Evolutionary conservation across 1,140 invertebrate genomes (phyloP).

Genomic region (Colletes gigas): DNA sequence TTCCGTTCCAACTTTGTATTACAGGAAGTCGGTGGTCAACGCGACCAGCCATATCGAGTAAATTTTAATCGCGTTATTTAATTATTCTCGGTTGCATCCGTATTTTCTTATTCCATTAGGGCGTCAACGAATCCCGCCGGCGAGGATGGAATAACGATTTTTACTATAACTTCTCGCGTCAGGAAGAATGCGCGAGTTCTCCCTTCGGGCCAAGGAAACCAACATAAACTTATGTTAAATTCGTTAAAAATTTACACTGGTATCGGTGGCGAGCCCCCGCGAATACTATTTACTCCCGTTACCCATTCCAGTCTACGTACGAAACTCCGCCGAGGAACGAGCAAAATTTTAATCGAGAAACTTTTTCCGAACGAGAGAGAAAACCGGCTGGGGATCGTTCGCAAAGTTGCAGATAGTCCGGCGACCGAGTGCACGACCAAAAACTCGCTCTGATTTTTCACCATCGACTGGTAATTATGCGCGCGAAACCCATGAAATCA

Average conservation of each 20-base stretch:
- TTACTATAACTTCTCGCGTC: not conserved
- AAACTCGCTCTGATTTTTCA: constrained; percentile 11
- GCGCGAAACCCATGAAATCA: too few species aligned
- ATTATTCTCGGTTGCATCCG: constrained; percentile 4
- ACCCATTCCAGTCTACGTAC: constrained; percentile 48
- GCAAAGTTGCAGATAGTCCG: constrained; percentile 43
- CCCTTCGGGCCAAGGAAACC: constrained; percentile 35
- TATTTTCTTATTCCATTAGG: constrained; percentile 37
- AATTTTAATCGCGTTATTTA: constrained; percentile 26
- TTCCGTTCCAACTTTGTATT: not conserved
- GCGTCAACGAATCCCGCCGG: constrained; percentile 4
- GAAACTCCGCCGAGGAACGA: constrained; percentile 67
- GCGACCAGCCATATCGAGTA: not conserved
- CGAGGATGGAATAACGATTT: constrained; percentile 28
- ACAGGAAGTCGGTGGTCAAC: not conserved
- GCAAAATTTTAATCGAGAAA: constrained; percentile 79
- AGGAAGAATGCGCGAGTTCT: constrained; percentile 39
- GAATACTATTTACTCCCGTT: constrained; percentile 66
- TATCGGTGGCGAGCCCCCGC: constrained; percentile 47
- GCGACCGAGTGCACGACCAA: not conserved
- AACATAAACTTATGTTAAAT: constrained; percentile 71
- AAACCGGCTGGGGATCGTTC: constrained; percentile 57
- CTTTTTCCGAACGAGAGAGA: constrained; percentile 64
- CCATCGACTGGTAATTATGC: not conserved
- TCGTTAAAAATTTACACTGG: constrained; percentile 71